These are phyloP conservation scores for Rhinoraja longicauda DNA, from an alignment of 2,797 vertebrate genomes.

Conservation along the genomic window DNA sequence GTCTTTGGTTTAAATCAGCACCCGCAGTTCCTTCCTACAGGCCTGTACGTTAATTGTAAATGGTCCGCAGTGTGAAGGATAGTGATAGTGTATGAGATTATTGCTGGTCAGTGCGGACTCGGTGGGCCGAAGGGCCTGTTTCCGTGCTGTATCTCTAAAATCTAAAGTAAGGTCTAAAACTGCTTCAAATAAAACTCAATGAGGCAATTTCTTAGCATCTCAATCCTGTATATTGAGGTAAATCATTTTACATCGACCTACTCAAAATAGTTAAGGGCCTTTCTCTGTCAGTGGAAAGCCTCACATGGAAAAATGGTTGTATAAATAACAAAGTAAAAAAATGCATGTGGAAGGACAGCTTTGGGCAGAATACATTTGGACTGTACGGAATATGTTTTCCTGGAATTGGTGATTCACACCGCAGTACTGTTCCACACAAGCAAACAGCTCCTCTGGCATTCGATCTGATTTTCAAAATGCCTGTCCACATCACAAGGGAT, in stretches of 20 bases:
- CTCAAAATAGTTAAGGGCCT: not conserved
- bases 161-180: not conserved
- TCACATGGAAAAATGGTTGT: not conserved
- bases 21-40: too few relatives aligned
- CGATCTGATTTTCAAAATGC: not conserved
- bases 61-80: too few relatives aligned
- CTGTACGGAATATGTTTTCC: not conserved
- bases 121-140: too few relatives aligned
- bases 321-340: not conserved
- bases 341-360: not conserved
- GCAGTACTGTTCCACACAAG: not conserved
- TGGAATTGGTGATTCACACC: not conserved
- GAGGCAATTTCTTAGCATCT: not conserved
- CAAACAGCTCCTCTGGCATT: not conserved
- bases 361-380: not conserved
- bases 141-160: too few relatives aligned
- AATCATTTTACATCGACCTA: not conserved
- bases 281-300: not conserved
- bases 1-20: too few relatives aligned
- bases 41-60: too few relatives aligned
- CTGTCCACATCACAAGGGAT: not conserved
- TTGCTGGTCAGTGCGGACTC: too few relatives aligned
- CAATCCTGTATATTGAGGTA: not conserved
- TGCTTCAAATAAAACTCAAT: not conserved
- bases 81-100: too few relatives aligned